Conservation (phyloP, 2,113 vertebrate species). For the Rhadina sibilatrix region DNA sequence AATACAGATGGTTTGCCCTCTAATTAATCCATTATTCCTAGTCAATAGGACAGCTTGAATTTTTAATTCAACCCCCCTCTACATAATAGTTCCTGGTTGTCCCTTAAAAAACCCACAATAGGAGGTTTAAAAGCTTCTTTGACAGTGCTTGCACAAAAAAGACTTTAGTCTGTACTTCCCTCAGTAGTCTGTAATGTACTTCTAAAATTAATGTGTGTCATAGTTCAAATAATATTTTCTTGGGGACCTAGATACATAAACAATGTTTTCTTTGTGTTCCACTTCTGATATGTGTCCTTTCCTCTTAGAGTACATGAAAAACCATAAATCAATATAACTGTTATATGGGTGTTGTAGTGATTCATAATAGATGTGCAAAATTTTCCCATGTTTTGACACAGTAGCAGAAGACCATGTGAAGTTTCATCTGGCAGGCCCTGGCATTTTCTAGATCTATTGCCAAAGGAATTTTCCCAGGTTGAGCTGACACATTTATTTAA, state of each 20-base stretch:
- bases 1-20: neutral
- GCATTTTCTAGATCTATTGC: neutral
- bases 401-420: neutral
- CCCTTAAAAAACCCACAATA: neutral
- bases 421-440: neutral
- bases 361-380: neutral
- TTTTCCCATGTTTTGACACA: neutral
- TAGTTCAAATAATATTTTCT: neutral
- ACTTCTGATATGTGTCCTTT: neutral
- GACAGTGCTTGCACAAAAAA: neutral
- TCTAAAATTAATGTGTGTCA: neutral
- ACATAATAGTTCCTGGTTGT: neutral
- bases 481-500: neutral
- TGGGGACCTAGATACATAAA: neutral
- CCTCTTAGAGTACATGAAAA: neutral
- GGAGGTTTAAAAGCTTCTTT: neutral
- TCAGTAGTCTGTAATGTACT: neutral
- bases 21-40: neutral
- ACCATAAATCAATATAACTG: neutral
- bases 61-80: neutral
- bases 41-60: neutral
- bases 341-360: neutral
- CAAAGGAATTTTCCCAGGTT: neutral
- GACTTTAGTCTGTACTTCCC: neutral
- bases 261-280: neutral